Evolutionary conservation across 2,797 vertebrate species (phyloP).

Genomic region (Notolabrus celidotus): DNA sequence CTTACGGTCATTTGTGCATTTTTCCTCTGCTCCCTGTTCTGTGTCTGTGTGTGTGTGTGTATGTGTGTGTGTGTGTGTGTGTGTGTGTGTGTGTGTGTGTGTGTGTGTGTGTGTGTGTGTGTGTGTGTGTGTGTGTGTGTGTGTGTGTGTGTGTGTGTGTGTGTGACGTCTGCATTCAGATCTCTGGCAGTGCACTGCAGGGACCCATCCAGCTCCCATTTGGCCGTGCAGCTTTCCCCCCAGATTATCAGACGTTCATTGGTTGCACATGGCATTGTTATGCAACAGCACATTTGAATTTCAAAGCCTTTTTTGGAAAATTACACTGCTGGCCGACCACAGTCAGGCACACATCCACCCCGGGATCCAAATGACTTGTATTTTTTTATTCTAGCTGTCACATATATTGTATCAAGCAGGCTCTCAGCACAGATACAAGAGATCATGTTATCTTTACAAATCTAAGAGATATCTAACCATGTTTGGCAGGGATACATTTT

Average conservation of each 20-base stretch:
- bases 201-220: constrained; percentile 66
- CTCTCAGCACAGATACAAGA: constrained; percentile 10
- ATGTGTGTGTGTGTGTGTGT: constrained; percentile 18
- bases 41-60: constrained; percentile 19
- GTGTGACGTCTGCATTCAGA: constrained; percentile 35
- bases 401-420: constrained; percentile 30
- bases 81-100: constrained; percentile 14
- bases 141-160: constrained; percentile 13
- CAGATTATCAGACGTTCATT: constrained; percentile 77
- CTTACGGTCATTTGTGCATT: constrained; percentile 13
- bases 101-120: constrained; percentile 22
- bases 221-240: constrained; percentile 46
- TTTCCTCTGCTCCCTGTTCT: background rate
- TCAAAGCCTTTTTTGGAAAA: constrained; percentile 70
- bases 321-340: constrained; percentile 53
- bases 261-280: constrained; percentile 75
- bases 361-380: constrained; percentile 40
- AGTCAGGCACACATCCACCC: constrained; percentile 23
- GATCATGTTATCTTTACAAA: background rate
- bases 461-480: background rate
- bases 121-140: constrained; percentile 18
- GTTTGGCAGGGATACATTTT: background rate
- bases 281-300: constrained; percentile 80
- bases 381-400: constrained; percentile 43
- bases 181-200: constrained; percentile 63